Evolutionary conservation across 2,113 vertebrate genomes (phyloP).

Genomic region (Scomber scombrus): DNA sequence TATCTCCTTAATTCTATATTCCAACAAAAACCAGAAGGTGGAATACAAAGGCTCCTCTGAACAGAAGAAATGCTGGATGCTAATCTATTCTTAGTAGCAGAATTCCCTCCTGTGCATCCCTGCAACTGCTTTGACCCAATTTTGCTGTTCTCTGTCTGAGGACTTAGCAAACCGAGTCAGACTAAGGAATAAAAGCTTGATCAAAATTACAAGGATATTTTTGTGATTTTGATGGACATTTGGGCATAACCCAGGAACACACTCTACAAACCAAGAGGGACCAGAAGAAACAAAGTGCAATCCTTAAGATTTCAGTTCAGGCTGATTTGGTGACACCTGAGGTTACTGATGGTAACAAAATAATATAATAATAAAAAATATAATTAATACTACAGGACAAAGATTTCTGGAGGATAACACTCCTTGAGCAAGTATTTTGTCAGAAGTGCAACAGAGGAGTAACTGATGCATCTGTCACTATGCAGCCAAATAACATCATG

Average conservation of each 20-base stretch:
- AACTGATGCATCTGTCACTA: too few species aligned
- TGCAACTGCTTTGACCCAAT: conserved; percentile 54
- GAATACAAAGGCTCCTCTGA: conserved; percentile 6
- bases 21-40: background rate
- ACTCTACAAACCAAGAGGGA: background rate
- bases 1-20: background rate
- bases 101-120: conserved; percentile 33
- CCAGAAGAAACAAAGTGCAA: background rate
- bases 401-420: too few species aligned
- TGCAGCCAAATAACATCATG: too few species aligned
- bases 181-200: background rate
- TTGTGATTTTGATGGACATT: too few species aligned
- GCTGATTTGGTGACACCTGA: too few species aligned
- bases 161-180: background rate
- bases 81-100: conserved; percentile 57
- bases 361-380: too few species aligned
- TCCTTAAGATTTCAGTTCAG: too few species aligned
- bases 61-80: background rate
- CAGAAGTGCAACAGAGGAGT: too few species aligned
- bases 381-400: too few species aligned
- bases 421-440: too few species aligned
- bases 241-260: background rate
- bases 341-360: too few species aligned
- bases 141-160: conserved; percentile 27
- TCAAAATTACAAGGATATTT: background rate